Evolutionary conservation across 2,797 vertebrate species (phyloP).

Genomic region (Oryzias sinensis): DNA sequence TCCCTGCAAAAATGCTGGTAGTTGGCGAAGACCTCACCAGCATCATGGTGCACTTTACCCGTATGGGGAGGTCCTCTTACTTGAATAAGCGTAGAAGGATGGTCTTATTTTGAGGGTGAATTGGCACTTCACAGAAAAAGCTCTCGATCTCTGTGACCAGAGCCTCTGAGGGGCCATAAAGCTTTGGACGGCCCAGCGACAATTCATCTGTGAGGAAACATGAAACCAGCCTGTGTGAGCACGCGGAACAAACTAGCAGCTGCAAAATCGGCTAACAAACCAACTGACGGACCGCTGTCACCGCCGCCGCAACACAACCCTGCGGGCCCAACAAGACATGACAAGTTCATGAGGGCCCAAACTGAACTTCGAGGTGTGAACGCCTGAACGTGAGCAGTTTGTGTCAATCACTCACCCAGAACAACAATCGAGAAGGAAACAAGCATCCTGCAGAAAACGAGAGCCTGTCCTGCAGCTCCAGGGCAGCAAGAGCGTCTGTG

Average conservation of each 20-base stretch:
- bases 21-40: too few relatives aligned
- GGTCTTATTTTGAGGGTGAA: conserved; percentile 5
- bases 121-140: conserved; percentile 26
- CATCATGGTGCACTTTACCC: not conserved
- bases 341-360: not conserved
- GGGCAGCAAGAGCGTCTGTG: not conserved
- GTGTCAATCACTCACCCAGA: conserved; percentile 56
- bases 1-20: conserved; percentile 23
- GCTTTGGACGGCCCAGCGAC: conserved; percentile 28
- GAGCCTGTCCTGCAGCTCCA: not conserved
- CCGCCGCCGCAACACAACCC: conserved; percentile 42
- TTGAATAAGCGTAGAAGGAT: conserved; percentile 53
- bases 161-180: conserved; percentile 42
- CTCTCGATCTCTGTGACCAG: accelerated
- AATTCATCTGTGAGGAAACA: conserved; percentile 25
- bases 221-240: not conserved
- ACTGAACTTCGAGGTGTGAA: not conserved
- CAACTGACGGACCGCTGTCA: conserved; percentile 52
- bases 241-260: not conserved
- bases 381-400: not conserved
- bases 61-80: conserved; percentile 33
- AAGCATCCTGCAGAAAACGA: conserved; percentile 38
- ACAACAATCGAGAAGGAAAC: conserved; percentile 31
- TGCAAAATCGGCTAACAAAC: not conserved
- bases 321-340: conserved; percentile 16